Conservation (phyloP, 2,113 vertebrate species). For the Chaetops frenatus region DNA sequence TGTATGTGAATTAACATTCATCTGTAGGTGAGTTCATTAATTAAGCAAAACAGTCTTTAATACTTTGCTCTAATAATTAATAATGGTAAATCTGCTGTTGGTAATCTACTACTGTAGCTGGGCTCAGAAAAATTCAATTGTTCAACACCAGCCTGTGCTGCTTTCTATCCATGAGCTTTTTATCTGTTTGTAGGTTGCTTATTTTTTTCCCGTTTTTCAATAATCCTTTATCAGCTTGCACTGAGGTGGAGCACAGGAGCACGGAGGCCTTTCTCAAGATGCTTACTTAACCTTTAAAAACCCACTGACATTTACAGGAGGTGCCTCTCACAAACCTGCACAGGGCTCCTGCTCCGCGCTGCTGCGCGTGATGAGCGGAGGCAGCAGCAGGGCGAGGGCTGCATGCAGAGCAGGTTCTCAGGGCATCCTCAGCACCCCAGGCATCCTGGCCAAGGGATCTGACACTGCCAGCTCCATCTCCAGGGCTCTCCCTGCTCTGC, state of each 20-base stretch:
- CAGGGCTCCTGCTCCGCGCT: background rate
- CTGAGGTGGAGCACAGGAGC: slow-evolving; percentile 38
- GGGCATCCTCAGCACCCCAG: background rate
- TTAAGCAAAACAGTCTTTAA: slow-evolving; percentile 66
- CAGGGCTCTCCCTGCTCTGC: accelerated
- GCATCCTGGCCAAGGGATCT: background rate
- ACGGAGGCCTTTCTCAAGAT: slow-evolving; percentile 51
- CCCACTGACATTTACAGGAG: slow-evolving; percentile 53
- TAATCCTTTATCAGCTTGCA: slow-evolving; percentile 66
- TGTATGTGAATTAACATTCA: slow-evolving; percentile 53
- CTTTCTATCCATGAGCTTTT: too few species aligned
- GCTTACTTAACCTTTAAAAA: slow-evolving; percentile 72
- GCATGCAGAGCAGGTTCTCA: background rate
- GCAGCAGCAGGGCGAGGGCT: background rate
- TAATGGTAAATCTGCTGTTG: slow-evolving; percentile 57
- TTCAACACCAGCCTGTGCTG: slow-evolving; percentile 11
- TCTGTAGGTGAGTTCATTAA: slow-evolving; percentile 60
- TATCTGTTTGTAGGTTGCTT: slow-evolving; percentile 47
- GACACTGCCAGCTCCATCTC: background rate
- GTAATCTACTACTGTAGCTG: slow-evolving; percentile 30
- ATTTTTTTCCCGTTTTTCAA: background rate
- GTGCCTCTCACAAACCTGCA: slow-evolving; percentile 29
- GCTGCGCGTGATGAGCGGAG: background rate
- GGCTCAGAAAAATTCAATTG: slow-evolving; percentile 54
- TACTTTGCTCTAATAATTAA: slow-evolving; percentile 63